Conservation (phyloP, 2,113 vertebrate genomes). For the Barbus barbus region DNA sequence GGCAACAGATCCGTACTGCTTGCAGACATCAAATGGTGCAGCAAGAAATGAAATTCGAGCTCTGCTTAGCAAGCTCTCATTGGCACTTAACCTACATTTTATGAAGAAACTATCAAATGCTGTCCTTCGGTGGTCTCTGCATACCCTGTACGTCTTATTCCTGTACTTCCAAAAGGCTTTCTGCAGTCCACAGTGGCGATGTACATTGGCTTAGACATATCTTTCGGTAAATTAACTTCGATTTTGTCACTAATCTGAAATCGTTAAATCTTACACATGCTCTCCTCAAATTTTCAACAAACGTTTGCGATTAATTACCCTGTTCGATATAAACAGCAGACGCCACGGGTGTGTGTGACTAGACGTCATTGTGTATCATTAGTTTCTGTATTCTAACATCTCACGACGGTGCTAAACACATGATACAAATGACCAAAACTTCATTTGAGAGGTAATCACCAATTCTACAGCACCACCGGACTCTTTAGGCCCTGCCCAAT, state of each 20-base stretch:
- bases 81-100: conserved; percentile 57
- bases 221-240: conserved; percentile 52
- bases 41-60: conserved; percentile 46
- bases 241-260: conserved; percentile 22
- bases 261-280: background rate
- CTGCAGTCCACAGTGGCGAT: conserved; percentile 38
- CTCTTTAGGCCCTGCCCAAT: conserved; percentile 15
- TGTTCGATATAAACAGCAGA: conserved; percentile 51
- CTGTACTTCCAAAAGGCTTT: background rate
- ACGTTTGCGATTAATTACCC: conserved; percentile 46
- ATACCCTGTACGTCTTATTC: conserved; percentile 41
- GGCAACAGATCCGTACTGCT: conserved; percentile 55
- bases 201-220: conserved; percentile 38
- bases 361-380: conserved; percentile 42
- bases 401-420: conserved; percentile 34
- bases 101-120: conserved; percentile 48
- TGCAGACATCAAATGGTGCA: conserved; percentile 50
- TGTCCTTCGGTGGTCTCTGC: conserved; percentile 41
- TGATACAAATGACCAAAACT: conserved; percentile 41
- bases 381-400: conserved; percentile 43
- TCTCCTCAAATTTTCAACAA: background rate
- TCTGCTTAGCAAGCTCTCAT: conserved; percentile 52
- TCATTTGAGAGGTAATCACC: conserved; percentile 52
- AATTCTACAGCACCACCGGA: conserved; percentile 37
- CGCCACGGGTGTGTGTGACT: conserved; percentile 45